A percentile compares a stretch with the other conserved stretches of the same genome.
Conservation (phyloP, 2,888 invertebrate genomes). For the Epiblema foenella region DNA sequence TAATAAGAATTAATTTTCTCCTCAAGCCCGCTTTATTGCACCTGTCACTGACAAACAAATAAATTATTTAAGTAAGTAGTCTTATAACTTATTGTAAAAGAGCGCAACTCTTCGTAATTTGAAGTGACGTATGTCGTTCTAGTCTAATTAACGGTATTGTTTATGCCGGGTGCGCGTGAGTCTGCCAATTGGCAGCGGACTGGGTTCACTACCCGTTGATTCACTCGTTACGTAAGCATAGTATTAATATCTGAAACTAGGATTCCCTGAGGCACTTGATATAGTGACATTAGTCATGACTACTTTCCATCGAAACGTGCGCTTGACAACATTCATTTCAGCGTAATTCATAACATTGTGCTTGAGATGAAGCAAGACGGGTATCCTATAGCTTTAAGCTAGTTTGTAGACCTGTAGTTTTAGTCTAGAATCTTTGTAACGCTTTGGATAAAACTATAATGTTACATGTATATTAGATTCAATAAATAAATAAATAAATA, state of each 20-base stretch:
- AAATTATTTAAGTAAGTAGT: conserved; percentile 37
- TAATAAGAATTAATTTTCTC: conserved; percentile 16
- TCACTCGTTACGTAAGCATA: conserved; percentile 51
- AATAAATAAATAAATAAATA: no score
- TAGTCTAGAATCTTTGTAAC: no score
- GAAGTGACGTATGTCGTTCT: conserved; percentile 15
- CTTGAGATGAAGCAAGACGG: no score
- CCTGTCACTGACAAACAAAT: conserved; percentile 35
- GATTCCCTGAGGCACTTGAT: conserved; percentile 32
- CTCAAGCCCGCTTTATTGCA: conserved; percentile 30
- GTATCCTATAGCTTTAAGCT: no score
- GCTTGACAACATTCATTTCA: neutral
- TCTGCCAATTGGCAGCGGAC: conserved; percentile 61
- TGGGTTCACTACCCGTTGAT: conserved; percentile 55
- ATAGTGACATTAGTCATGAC: conserved; percentile 21
- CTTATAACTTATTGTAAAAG: conserved; percentile 5
- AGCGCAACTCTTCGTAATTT: neutral
- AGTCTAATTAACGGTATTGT: conserved; percentile 40
- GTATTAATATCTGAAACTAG: conserved; percentile 38
- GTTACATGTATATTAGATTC: no score
- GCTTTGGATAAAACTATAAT: no score
- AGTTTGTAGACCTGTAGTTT: no score
- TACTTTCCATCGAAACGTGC: conserved; percentile 7
- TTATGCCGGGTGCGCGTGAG: conserved; percentile 52
- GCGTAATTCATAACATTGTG: neutral